Percentiles rank a stretch among this genome's conserved stretches.
phyloP scores from a whole-genome alignment of 2,797 vertebrate genomes.

The Semaprochilodus insignis region DNA sequence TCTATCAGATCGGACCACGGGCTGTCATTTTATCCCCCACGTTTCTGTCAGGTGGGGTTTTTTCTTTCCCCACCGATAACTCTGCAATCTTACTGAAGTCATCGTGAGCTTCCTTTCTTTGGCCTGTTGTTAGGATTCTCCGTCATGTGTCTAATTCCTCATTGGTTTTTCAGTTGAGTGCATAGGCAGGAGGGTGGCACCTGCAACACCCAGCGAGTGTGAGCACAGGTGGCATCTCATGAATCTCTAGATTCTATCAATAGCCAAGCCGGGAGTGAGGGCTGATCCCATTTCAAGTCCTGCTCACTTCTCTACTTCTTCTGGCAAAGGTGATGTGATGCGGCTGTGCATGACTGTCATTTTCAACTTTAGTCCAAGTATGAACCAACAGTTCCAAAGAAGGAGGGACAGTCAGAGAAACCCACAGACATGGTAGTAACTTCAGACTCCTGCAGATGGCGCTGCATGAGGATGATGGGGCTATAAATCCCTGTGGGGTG shows the following conservation, averaged over 20 bases:
- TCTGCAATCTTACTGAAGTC: neutral
- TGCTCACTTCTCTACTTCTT: neutral
- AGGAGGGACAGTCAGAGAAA: too few relatives aligned
- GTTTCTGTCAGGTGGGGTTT: constrained; percentile 27
- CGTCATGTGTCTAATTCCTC: neutral
- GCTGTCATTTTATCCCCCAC: constrained; percentile 31
- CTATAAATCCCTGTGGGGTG: too few relatives aligned
- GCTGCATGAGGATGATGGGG: too few relatives aligned
- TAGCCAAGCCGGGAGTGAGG: neutral
- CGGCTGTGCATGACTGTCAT: too few relatives aligned
- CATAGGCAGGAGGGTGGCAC: neutral
- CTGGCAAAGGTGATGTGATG: too few relatives aligned
- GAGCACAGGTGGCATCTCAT: neutral
- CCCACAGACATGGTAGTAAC: too few relatives aligned
- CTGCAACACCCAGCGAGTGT: neutral
- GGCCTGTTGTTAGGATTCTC: neutral
- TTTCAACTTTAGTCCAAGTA: too few relatives aligned
- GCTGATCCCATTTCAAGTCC: neutral
- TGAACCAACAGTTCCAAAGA: too few relatives aligned
- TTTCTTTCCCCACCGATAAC: neutral
- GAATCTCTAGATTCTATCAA: neutral
- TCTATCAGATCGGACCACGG: constrained; percentile 42
- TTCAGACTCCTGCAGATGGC: too few relatives aligned
- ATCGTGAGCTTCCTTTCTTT: neutral
- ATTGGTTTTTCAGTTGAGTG: neutral